These are phyloP conservation scores for Strix occidentalis DNA, from an alignment of 2,797 vertebrate species.

Conservation along the genomic window DNA sequence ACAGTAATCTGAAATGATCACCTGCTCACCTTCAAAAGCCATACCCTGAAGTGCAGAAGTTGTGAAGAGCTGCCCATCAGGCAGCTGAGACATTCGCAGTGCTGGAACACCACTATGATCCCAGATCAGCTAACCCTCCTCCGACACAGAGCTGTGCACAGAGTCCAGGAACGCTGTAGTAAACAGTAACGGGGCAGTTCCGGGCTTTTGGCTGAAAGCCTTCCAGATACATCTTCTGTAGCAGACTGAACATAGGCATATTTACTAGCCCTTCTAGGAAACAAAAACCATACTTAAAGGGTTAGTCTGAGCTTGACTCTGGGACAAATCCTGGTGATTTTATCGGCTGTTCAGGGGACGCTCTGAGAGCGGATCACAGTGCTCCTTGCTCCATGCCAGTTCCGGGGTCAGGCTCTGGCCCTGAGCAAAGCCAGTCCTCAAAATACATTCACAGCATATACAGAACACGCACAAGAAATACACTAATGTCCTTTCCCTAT, in stretches of 20 bases:
- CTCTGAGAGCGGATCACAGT: not conserved
- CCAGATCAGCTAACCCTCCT: not conserved
- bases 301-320: not conserved
- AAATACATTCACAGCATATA: not conserved
- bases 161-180: not conserved
- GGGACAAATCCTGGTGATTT: not conserved
- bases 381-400: not conserved
- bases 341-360: not conserved
- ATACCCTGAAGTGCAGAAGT: not conserved
- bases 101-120: not conserved
- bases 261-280: not conserved
- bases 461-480: accelerated
- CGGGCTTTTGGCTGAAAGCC: not conserved
- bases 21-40: not conserved
- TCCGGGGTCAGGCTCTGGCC: not conserved
- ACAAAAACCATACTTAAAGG: not conserved
- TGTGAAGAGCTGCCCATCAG: not conserved
- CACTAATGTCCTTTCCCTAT: accelerated
- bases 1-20: accelerated
- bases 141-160: not conserved
- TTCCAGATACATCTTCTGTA: not conserved
- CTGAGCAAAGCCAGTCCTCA: not conserved
- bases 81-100: not conserved
- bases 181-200: not conserved
- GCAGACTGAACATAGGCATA: accelerated